Evolutionary conservation across 2,797 vertebrate species (phyloP).

Genomic region (Helicolenus hilgendorfi): DNA sequence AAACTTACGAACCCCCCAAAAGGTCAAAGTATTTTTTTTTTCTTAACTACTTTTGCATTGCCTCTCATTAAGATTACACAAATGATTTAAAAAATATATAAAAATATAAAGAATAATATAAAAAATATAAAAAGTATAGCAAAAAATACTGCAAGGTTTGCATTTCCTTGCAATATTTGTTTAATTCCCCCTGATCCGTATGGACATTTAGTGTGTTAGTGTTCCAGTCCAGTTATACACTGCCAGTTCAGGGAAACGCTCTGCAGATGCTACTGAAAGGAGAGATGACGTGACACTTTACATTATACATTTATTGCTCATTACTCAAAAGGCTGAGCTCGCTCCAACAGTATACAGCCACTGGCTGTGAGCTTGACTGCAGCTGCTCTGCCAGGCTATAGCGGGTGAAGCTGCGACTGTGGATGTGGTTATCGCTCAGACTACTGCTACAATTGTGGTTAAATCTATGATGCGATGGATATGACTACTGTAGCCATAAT

Average conservation of each 20-base stretch:
- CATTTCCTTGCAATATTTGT: neutral
- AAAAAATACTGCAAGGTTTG: neutral
- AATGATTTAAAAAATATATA: neutral
- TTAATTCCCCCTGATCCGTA: neutral
- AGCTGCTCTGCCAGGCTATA: neutral
- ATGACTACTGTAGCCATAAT: neutral
- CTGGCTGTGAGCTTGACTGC: neutral
- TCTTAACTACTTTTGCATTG: neutral
- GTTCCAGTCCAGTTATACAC: neutral
- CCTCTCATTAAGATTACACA: neutral
- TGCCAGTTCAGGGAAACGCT: neutral
- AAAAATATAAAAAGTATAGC: neutral
- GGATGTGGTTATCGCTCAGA: neutral
- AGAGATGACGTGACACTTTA: neutral
- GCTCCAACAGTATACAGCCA: neutral
- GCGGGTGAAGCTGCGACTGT: neutral
- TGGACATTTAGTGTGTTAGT: neutral
- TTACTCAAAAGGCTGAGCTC: neutral
- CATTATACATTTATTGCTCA: neutral
- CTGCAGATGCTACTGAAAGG: neutral
- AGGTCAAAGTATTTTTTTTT: neutral
- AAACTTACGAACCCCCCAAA: neutral
- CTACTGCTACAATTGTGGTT: neutral
- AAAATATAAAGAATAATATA: neutral
- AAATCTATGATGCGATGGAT: neutral